Evolutionary conservation across 2,888 invertebrate genomes (phyloP), one percentile per base, ranked within the genome.

Genomic region (Onchidella celtica): DNA sequence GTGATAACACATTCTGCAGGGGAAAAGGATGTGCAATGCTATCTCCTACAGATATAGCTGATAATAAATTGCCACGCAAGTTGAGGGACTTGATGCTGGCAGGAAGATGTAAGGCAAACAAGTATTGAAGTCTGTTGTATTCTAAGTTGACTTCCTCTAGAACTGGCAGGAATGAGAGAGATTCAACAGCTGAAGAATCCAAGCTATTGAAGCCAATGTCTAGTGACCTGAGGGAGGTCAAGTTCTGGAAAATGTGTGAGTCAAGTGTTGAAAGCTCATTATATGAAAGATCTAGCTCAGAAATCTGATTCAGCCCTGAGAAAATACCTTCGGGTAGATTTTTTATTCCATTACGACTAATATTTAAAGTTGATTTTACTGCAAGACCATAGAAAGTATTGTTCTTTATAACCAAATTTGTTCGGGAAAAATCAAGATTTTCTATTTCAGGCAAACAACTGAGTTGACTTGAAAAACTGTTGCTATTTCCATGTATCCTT

Each of bases 21-120:
- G n/a, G n/a, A n/a, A n/a, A n/a, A n/a, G n/a, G n/a, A n/a, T n/a
- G n/a, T 38, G 77, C 61, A 1, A 88, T 17, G 66, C 85, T 70
- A 1, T 88, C 72, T 24, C 36, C 70, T 88, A 81, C 72, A 77
- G 73, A 21, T 21, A 76, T 2, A 66, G 68, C 27, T 34, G 24
- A 40, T 29, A 89, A 34, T 4, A 79, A 38, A 85, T 91, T 91
- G 55, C 82, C 73, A 38, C 84, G 81, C 29, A 92, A 73, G 74
- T 87, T 83, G 17, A 92, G 74, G 34, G 55, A 74, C 40, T 81
- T 82, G 11, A 92, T 83, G 14, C 83, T 78, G 2, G 73, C 61
- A 34, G 87, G 81, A 14, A 77, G 76, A 6, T 70, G 65, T 79
- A 91, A 88, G 9, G 83, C 27, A 14, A 74, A 74, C 14, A 85